Conservation (phyloP, 2,888 invertebrate genomes). For the Falcaria lacertinaria region DNA sequence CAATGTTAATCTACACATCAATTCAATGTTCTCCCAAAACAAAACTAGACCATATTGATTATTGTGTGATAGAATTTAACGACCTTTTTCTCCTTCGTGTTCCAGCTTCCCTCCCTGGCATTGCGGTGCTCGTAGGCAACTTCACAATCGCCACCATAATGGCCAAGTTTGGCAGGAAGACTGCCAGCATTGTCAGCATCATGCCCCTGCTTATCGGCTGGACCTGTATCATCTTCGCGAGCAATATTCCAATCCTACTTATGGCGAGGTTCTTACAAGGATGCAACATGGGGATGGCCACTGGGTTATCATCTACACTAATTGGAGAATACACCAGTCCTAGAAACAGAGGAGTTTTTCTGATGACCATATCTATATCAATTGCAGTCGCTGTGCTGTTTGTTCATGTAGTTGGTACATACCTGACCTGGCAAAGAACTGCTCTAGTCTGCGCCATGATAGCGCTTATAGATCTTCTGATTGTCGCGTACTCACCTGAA, state of each 20-base stretch:
- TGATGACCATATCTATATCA: slow-evolving; percentile 74
- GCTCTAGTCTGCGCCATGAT: slow-evolving; percentile 53
- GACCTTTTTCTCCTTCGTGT: too few relatives aligned
- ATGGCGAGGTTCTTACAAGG: slow-evolving; percentile 50
- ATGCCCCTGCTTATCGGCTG: slow-evolving; percentile 73
- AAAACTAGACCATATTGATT: too few relatives aligned
- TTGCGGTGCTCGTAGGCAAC: slow-evolving; percentile 50
- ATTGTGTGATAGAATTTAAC: too few relatives aligned
- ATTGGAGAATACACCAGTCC: slow-evolving; percentile 73
- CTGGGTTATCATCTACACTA: slow-evolving; percentile 57
- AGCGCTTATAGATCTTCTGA: slow-evolving; percentile 44
- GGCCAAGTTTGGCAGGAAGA: slow-evolving; percentile 76
- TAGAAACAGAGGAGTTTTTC: slow-evolving; percentile 74
- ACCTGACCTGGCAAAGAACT: slow-evolving; percentile 64
- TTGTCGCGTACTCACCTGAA: slow-evolving; percentile 56
- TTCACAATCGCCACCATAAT: slow-evolving; percentile 59
- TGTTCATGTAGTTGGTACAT: slow-evolving; percentile 76
- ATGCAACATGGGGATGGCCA: slow-evolving; percentile 52
- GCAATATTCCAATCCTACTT: slow-evolving; percentile 43
- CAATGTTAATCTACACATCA: too few relatives aligned
- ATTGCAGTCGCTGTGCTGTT: slow-evolving; percentile 76
- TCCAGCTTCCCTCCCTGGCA: slow-evolving; percentile 55
- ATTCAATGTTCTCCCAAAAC: too few relatives aligned
- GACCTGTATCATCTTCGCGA: slow-evolving; percentile 60
- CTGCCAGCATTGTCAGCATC: slow-evolving; percentile 64